Percentiles rank a stretch among this genome's conserved stretches.
Evolutionary conservation across 2,888 invertebrate species (phyloP).

Genomic region (Agrilus mali): DNA sequence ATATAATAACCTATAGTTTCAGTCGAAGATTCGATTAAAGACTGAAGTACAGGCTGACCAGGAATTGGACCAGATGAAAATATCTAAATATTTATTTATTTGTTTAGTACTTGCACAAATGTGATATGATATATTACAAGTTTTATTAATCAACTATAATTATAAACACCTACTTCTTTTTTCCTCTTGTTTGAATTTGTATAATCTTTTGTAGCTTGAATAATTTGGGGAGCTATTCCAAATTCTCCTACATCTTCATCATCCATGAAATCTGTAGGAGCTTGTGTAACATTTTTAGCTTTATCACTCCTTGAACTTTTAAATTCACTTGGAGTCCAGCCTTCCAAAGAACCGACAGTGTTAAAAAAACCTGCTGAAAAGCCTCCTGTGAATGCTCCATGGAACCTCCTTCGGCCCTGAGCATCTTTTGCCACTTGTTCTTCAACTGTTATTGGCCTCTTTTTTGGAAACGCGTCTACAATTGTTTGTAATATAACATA

Average conservation of each 20-base stretch:
- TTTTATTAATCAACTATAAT: neutral
- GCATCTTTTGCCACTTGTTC: constrained; percentile 87
- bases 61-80: constrained; percentile 35
- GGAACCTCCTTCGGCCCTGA: constrained; percentile 82
- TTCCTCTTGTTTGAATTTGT: constrained; percentile 36
- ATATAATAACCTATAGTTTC: constrained; percentile 81
- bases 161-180: constrained; percentile 13
- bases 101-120: neutral
- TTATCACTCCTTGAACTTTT: constrained; percentile 76
- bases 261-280: constrained; percentile 95
- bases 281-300: constrained; percentile 41
- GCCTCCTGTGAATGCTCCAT: constrained; percentile 96
- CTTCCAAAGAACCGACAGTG: constrained; percentile 90
- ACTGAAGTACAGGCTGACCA: constrained; percentile 59
- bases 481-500: constrained; percentile 7
- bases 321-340: constrained; percentile 85
- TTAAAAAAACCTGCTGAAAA: constrained; percentile 98
- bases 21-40: constrained; percentile 58
- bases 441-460: constrained; percentile 64
- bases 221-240: constrained; percentile 84
- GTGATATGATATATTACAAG: neutral
- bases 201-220: constrained; percentile 73
- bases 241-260: constrained; percentile 90
- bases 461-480: constrained; percentile 65
- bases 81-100: constrained; percentile 14